Evolutionary conservation across 2,888 invertebrate genomes (phyloP), one percentile per base, ranked within the genome.

Genomic region (Drosophila macrospina): DNA sequence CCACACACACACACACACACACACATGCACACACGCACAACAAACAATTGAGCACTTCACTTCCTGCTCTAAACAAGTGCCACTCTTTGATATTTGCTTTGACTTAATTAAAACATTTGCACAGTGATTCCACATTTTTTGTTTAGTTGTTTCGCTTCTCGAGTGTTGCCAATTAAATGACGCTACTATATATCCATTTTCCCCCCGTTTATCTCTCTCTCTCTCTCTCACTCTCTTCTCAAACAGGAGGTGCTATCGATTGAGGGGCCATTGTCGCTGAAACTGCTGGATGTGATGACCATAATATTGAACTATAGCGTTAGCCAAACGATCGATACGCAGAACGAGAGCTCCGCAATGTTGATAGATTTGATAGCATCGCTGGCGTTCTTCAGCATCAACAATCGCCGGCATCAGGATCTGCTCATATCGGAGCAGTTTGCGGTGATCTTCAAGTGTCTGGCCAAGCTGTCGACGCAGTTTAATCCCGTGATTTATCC

Each of bases 331-430:
- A 77, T 84, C 16, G 88, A 80, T 55, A 69, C 77, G 41, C 89
- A 89, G 69, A 91, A 90, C 69, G 92, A 92, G 80, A 90, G 90
- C 30, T 90, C 91, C 63, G 90, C 91, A 59, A 91, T 92, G 90
- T 84, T 92, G 48, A 91, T 92, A 59, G 92, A 92, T 85, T 85
- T 92, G 86, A 91, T 92, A 80, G 92, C 92, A 56, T 89, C 92
- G 59, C 70, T 92, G 73, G 92, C 92, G 65, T 92, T 92, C 88
- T 91, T 92, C 56, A 90, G 91, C 72, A 90, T 91, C 57, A 92
- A 92, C 75, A 92, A 91, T 86, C 89, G 88, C 13, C 81, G 90
- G 67, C 91, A 92, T 82, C 92, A 92, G 92, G 90, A 92, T 69
- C 86, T 92, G 28, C 74, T 92, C 50, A 89, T 90, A 69, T 91